Evolutionary conservation across 2,797 vertebrate genomes (phyloP), one percentile per base, ranked within the genome.

Genomic region (Glyptemys insculpta): DNA sequence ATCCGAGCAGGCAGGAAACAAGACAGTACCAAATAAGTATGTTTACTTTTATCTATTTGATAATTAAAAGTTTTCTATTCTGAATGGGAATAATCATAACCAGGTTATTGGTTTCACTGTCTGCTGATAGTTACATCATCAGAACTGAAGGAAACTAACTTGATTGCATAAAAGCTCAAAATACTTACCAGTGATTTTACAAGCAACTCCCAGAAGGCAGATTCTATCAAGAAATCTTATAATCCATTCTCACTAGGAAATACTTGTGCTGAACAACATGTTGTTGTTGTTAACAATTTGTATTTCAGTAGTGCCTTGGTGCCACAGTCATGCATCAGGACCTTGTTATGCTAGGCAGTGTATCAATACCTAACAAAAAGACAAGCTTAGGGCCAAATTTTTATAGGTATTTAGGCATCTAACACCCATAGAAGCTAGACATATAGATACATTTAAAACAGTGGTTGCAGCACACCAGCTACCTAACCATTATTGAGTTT

Each of bases 1-100:
- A 95, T 95, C 97, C 97, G 98, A 98, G 98, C 98, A 98, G 98
- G 98, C 97, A 96, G 95, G 65, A 97, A 90, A 96, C 56, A 98
- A 96, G 95, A 95, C 92, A 95, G 44, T n/a, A 23, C 27, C 9
- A 79, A 54, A 65, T 78, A 2, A 74, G 98, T 97, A 95, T 94
- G 87, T 97, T 98, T 97, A 72, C 84, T 94, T 94, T 74, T 25
- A 41, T 95, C 89, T 93, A 3, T 10, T 0, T 53, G 53, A 37
- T 72, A 50, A 65, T 23, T 81, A 81, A 59, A 41, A 47, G 41
- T 89, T 19, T 87, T 37, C n/a, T 91, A 44, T 34, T 12, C 0
- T 0, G 31, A 53, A 14, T 85, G 47, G 78, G 81, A 68, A 76
- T 4, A 87, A 59, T 18, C 44, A 41, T 83, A 93, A 88, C 8